These are phyloP conservation scores for Symphodus melops DNA, from an alignment of 2,113 vertebrate genomes.

Conservation along the genomic window DNA sequence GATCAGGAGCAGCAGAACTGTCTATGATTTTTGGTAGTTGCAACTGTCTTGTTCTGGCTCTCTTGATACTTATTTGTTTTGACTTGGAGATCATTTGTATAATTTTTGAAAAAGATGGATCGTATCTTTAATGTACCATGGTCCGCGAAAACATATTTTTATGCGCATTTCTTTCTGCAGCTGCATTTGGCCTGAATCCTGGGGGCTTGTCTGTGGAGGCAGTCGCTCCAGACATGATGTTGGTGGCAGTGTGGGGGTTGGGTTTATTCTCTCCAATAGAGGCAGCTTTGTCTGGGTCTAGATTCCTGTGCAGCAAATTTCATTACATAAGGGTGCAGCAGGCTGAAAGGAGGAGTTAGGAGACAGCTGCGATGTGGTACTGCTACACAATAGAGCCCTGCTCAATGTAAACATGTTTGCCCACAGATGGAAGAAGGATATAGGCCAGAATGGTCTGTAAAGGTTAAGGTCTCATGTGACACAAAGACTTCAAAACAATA, in stretches of 20 bases:
- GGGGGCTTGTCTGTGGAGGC: slow-evolving; percentile 39
- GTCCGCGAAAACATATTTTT: slow-evolving; percentile 8
- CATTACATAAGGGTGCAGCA: slow-evolving; percentile 75
- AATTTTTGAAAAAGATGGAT: slow-evolving; percentile 22
- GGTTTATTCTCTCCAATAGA: slow-evolving; percentile 65
- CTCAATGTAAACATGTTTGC: slow-evolving; percentile 52
- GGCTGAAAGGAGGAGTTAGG: slow-evolving; percentile 58
- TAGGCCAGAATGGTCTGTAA: not conserved
- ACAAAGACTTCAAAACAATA: not conserved
- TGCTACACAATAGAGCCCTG: slow-evolving; percentile 63
- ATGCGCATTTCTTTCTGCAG: not conserved
- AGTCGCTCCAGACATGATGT: slow-evolving; percentile 36
- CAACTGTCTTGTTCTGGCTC: not conserved
- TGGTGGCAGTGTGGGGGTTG: slow-evolving; percentile 63
- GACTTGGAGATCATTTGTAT: not conserved
- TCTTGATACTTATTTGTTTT: slow-evolving; percentile 11
- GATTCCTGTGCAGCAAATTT: slow-evolving; percentile 81
- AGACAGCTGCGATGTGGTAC: slow-evolving; percentile 69
- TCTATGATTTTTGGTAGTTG: not conserved
- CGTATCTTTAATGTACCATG: not conserved
- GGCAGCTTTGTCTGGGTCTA: slow-evolving; percentile 78
- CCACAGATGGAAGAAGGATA: slow-evolving; percentile 11
- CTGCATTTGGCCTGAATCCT: slow-evolving; percentile 59
- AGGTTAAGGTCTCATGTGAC: not conserved
- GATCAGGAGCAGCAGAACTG: slow-evolving; percentile 21